Evolutionary conservation across 2,797 vertebrate species (phyloP), one percentile per base, ranked within the genome.

Genomic region (Lepilemur septentrionalis): DNA sequence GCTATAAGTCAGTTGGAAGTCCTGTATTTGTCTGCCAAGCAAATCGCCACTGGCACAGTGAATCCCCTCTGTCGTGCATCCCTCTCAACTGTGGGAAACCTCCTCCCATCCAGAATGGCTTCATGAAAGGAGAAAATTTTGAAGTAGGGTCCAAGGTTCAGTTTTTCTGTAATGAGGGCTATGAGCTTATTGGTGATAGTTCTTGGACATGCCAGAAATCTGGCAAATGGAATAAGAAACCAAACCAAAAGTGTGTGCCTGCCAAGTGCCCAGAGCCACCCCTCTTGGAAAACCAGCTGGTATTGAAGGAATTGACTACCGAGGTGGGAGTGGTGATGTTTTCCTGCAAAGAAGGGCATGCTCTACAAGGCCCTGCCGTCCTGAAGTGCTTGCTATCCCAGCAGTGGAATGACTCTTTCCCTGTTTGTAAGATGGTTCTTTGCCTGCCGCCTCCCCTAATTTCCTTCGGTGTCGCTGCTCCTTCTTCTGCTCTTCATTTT

Each of bases 351-450:
- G 99, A 99, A 3, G 99, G 99, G 11, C 99, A 99, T 22, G 98
- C 98, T 63, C 98, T 99, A 0, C 98, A 99, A 72, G 99, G 99
- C 0, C 98, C 99, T 25, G 98, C 98, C 22, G 97, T 99, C 55
- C 98, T 99, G 79, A 99, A 99, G 94, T 99, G 99, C 96, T 98
- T 99, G 59, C 98, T 98, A 0, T 99, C 99, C 1, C 99, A 99
- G 94, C 99, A 99, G 84, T 99, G 99, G 99, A 99, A 99, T 72
- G 99, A 99, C 97, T 99, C 99, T 6, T 99, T 99, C 96, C 99
- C 99, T 0, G 96, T 99, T 72, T 99, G 99, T 98, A 99, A 99
- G 82, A 98, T 98, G 97, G 99, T 99, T 48, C 98, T 99, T 63
- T 99, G 99, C 94, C 98, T 97, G 46, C 94, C 98, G 0, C 99